Evolutionary conservation across 2,113 vertebrate species (phyloP), one percentile per base, ranked within the genome.

Genomic region (Apistogramma diplotaenia): DNA sequence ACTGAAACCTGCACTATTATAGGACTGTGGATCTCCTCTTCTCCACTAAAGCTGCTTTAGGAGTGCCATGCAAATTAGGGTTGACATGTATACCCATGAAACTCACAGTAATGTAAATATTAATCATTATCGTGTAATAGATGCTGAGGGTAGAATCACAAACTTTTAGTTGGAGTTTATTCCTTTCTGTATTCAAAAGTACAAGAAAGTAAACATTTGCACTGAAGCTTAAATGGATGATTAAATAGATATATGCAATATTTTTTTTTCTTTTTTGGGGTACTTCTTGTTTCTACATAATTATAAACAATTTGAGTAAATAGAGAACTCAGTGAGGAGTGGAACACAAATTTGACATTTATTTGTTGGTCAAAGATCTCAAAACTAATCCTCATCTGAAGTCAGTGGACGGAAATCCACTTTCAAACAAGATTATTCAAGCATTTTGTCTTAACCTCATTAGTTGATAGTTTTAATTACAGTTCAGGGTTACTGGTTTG

Each of bases 401-500:
- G 6, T 8, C 6, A 56, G 15, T 19, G 43, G 67, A 76, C 4
- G 4, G 33, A 80, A 85, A 90, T 90, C 85, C 56, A 78, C 74
- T 84, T 87, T 85, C 71, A 65, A 65, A 74, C 62, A 23, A 82
- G 87, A 87, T 89, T 91, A 90, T 87, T 87, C 9, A 31, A 43
- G 43, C 57, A 60, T 85, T 88, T 87, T 76, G 81, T 87, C 82
- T 76, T 91, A 87, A 86, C 51, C 87, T 73, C 54, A 85, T 93
- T 85, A 85, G 65, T 53, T 77, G 35, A 56, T 70, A 56, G 73
- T 85, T 91, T 90, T 90, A 91, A 89, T 84, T 79, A 89, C 89
- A 65, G 79, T 25, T 91, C 13, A 85, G 13, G 72, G 59, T 76
- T 37, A 55, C 61, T 74, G 67, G 37, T 56, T 59, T 65, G 43